A percentile compares a stretch with the other conserved stretches of the same genome.
phyloP scores from a whole-genome alignment of 1,140 invertebrate species.

The Trissolcus basalis region DNA sequence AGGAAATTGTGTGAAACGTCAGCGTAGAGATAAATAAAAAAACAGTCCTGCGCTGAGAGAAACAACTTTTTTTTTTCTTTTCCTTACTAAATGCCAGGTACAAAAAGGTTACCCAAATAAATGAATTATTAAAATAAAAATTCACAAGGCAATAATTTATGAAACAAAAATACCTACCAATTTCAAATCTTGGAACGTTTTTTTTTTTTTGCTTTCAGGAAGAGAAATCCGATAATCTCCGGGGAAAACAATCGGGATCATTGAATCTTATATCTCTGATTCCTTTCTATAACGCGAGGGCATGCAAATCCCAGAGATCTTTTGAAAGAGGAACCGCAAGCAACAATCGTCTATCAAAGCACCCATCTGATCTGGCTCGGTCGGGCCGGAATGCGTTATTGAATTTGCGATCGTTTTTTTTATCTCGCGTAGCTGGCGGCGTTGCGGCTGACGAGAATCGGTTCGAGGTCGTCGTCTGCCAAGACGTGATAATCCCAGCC shows the following conservation, averaged over 20 bases:
- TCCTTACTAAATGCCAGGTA: no score
- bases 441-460: conserved; percentile 25
- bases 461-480: conserved; percentile 40
- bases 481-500: conserved; percentile 53
- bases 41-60: no score
- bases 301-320: conserved; percentile 1
- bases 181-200: no score
- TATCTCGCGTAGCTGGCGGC: conserved; percentile 21
- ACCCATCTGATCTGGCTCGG: conserved; percentile 17
- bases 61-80: no score
- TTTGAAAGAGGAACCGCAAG: background rate
- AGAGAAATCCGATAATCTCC: background rate
- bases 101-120: no score
- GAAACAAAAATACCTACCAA: no score
- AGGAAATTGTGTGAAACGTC: no score
- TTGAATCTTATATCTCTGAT: background rate
- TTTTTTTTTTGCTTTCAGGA: no score
- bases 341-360: conserved; percentile 29
- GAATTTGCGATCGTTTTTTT: conserved; percentile 41
- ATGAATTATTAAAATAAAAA: no score
- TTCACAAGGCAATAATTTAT: no score
- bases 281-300: background rate
- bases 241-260: background rate
- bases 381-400: conserved; percentile 31
- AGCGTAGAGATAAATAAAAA: no score